These are phyloP conservation scores for Hoplodrina ambigua DNA, from an alignment of 2,888 invertebrate genomes.

Conservation along the genomic window DNA sequence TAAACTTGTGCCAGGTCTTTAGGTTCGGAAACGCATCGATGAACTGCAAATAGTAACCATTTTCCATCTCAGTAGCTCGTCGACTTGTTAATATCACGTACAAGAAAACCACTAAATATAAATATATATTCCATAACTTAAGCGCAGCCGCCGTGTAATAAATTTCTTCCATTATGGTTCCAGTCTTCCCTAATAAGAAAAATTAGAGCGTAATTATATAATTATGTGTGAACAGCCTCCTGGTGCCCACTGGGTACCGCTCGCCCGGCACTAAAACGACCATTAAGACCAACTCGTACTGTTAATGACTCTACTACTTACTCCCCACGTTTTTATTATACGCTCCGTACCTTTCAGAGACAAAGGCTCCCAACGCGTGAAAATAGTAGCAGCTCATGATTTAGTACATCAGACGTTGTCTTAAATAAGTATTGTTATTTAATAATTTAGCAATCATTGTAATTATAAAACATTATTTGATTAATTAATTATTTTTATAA, in stretches of 20 bases:
- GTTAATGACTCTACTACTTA: conserved; percentile 45
- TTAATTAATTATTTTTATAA: background rate
- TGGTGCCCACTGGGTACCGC: conserved; percentile 15
- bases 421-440: conserved; percentile 7
- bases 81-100: background rate
- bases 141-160: background rate
- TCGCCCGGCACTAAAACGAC: conserved; percentile 41
- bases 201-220: conserved; percentile 52
- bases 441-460: no score
- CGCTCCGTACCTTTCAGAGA: conserved; percentile 23
- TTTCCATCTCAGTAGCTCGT: background rate
- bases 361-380: conserved; percentile 2
- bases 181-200: conserved; percentile 37
- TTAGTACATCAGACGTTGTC: background rate
- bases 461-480: background rate
- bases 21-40: no score
- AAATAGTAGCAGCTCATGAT: background rate
- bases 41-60: background rate
- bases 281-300: conserved; percentile 53
- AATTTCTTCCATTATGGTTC: conserved; percentile 21
- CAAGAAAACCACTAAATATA: background rate
- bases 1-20: no score
- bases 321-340: conserved; percentile 35
- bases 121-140: background rate
- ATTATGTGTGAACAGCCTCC: conserved; percentile 50